These are phyloP conservation scores for Ceyx erithaca DNA, from an alignment of 2,797 vertebrate species.

Conservation along the genomic window DNA sequence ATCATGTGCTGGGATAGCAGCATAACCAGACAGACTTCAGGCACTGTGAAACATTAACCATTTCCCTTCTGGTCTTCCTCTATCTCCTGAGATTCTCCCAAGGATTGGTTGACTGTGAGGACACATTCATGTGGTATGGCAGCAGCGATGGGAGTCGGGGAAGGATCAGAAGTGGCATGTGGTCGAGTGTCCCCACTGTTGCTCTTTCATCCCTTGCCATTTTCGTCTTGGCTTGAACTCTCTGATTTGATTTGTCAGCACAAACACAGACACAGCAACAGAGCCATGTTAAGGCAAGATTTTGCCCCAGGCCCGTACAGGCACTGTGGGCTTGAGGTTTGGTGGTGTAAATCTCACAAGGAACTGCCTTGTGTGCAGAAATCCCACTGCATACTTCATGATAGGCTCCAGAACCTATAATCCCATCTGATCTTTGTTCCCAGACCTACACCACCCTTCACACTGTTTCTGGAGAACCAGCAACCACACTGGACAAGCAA, in stretches of 20 bases:
- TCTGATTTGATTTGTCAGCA: not conserved
- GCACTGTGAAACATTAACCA: not conserved
- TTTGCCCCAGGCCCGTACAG: not conserved
- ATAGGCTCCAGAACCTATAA: not conserved
- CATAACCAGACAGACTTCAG: not conserved
- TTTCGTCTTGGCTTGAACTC: not conserved
- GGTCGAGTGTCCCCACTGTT: rapidly evolving
- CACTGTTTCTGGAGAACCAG: not conserved
- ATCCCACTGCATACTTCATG: rapidly evolving
- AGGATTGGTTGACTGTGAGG: not conserved
- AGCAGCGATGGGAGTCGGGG: not conserved
- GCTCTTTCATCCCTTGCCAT: not conserved
- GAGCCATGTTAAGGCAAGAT: not conserved
- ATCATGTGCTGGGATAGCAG: not conserved
- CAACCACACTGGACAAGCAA: rapidly evolving
- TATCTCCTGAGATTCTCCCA: not conserved
- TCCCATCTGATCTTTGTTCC: not conserved
- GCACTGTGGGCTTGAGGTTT: not conserved
- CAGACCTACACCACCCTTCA: not conserved
- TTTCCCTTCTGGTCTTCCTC: not conserved
- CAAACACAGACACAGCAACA: not conserved
- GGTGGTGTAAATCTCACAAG: not conserved
- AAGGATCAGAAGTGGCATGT: not conserved
- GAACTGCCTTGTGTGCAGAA: not conserved
- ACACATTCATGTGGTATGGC: rapidly evolving